Conservation (phyloP, 1,140 invertebrate genomes). For the Anoplophora glabripennis region DNA sequence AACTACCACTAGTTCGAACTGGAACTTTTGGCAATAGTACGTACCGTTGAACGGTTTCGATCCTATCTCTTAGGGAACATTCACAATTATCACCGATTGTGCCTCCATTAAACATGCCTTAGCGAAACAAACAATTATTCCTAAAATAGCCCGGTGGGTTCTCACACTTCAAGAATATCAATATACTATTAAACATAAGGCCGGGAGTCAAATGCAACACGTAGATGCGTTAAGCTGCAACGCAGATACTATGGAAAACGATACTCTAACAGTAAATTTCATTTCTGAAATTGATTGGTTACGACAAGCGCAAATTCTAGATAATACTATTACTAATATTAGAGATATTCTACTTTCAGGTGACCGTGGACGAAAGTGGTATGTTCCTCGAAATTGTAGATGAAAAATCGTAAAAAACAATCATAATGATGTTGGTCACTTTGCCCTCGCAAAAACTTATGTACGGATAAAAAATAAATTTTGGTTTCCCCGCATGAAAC, state of each 20-base stretch:
- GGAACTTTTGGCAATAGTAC: constrained; percentile 1
- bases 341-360: too few relatives aligned
- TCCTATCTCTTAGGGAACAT: neutral
- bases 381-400: too few relatives aligned
- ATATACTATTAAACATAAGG: constrained; percentile 34
- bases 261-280: too few relatives aligned
- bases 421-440: too few relatives aligned
- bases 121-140: constrained; percentile 39
- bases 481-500: too few relatives aligned
- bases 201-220: constrained; percentile 26
- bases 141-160: constrained; percentile 31
- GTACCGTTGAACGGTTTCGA: neutral
- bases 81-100: constrained; percentile 41
- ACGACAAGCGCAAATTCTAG: too few relatives aligned
- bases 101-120: constrained; percentile 36
- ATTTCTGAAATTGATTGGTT: too few relatives aligned
- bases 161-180: constrained; percentile 37
- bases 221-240: constrained; percentile 35
- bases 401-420: too few relatives aligned
- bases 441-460: too few relatives aligned
- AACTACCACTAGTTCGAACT: neutral
- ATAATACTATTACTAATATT: too few relatives aligned
- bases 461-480: too few relatives aligned
- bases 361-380: too few relatives aligned
- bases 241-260: neutral